Conservation (phyloP, 64 coral and sea anemone species). For the Pachyseris speciosa region DNA sequence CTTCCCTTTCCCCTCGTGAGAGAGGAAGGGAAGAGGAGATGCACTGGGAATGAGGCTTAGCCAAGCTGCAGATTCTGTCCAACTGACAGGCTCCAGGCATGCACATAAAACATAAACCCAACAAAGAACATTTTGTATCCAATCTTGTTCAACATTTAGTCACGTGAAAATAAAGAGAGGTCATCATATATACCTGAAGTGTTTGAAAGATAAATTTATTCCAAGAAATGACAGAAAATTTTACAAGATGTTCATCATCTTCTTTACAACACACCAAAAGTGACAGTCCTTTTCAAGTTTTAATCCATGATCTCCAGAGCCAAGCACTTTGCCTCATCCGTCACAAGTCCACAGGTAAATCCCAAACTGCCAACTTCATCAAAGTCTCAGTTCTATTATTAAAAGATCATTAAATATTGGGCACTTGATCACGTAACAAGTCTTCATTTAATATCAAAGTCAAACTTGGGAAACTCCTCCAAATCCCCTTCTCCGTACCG, state of each 20-base stretch:
- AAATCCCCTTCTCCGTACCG: constrained; percentile 87
- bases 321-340: neutral
- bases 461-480: constrained; percentile 97
- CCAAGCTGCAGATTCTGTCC: too few species aligned
- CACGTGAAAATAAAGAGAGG: neutral
- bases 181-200: neutral
- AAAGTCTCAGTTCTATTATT: neutral
- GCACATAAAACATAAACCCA: too few species aligned
- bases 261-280: neutral
- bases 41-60: too few species aligned
- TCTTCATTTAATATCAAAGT: constrained; percentile 66
- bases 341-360: neutral
- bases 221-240: neutral
- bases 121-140: too few species aligned
- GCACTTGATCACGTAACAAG: neutral
- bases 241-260: neutral
- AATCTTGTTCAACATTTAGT: too few species aligned
- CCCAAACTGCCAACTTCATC: neutral
- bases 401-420: neutral
- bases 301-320: neutral
- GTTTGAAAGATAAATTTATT: constrained; percentile 8
- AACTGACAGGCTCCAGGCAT: too few species aligned
- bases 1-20: too few species aligned
- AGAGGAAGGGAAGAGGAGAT: too few species aligned
- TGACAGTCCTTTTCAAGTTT: neutral